phyloP scores from a whole-genome alignment of 1,140 invertebrate genomes.

The Euschistus heros region DNA sequence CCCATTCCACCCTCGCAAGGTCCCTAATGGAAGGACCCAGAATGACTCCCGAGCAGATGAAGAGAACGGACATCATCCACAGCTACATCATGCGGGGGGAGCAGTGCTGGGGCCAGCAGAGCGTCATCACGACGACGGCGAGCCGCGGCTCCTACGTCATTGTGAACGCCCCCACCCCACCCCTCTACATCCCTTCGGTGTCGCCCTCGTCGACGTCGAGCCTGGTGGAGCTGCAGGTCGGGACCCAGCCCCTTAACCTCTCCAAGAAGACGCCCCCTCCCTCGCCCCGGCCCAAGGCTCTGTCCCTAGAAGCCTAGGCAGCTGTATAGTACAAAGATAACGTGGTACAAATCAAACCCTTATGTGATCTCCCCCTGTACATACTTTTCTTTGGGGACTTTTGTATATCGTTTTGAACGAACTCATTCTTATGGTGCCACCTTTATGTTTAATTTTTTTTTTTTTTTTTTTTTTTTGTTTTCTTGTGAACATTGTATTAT shows the following conservation, averaged over 20 bases:
- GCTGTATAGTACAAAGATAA: slow-evolving; percentile 28
- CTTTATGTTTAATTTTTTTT: slow-evolving; percentile 39
- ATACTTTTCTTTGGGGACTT: slow-evolving; percentile 16
- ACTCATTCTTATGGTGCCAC: slow-evolving; percentile 35
- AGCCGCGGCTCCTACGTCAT: slow-evolving; percentile 31
- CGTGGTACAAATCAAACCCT: slow-evolving; percentile 31
- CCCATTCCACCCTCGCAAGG: slow-evolving; percentile 75
- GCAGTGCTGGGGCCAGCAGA: slow-evolving; percentile 31
- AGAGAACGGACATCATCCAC: slow-evolving; percentile 78
- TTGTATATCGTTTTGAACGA: slow-evolving; percentile 32
- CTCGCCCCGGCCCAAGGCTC: slow-evolving; percentile 45
- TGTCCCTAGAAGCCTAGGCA: slow-evolving; percentile 45
- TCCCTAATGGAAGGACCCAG: slow-evolving; percentile 77
- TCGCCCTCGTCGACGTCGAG: slow-evolving; percentile 24
- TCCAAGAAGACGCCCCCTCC: slow-evolving; percentile 80
- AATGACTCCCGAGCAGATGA: slow-evolving; percentile 79
- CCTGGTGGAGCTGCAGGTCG: slow-evolving; percentile 67
- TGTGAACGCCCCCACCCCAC: slow-evolving; percentile 27
- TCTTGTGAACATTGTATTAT: slow-evolving; percentile 14
- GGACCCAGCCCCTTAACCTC: slow-evolving; percentile 72
- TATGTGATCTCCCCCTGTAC: slow-evolving; percentile 31
- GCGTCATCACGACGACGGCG: slow-evolving; percentile 32
- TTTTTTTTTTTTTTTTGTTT: slow-evolving; percentile 1
- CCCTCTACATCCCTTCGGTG: slow-evolving; percentile 10
- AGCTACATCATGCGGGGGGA: slow-evolving; percentile 75